Conservation (phyloP, 2,113 vertebrate species). For the Oreotrochilus melanogaster region DNA sequence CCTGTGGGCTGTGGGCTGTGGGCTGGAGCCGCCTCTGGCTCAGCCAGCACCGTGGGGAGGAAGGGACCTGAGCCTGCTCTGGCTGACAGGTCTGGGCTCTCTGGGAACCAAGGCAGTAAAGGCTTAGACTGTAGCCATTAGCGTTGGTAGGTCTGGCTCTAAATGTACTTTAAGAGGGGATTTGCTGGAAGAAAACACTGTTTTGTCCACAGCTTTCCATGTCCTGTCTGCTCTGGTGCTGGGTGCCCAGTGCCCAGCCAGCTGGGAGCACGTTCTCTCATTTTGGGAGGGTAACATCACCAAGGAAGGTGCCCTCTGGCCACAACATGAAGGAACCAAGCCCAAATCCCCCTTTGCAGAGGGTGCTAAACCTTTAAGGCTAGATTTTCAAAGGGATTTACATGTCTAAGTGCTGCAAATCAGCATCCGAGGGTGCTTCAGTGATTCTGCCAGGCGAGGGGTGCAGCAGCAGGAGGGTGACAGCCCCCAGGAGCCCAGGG, state of each 20-base stretch:
- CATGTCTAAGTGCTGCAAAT: constrained; percentile 9
- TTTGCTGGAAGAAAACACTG: not conserved
- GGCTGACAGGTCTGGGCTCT: not conserved
- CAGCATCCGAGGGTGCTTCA: not conserved
- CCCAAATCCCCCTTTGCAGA: not conserved
- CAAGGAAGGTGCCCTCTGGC: not conserved
- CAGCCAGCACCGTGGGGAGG: not conserved
- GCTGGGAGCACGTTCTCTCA: not conserved
- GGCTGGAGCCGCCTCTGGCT: not conserved
- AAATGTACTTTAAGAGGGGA: constrained; percentile 11
- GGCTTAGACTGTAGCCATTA: constrained; percentile 16
- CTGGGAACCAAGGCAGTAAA: constrained; percentile 1
- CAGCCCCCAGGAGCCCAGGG: not conserved
- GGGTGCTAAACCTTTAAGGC: not conserved
- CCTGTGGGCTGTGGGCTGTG: rapidly evolving
- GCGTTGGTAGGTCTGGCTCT: not conserved
- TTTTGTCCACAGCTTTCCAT: not conserved
- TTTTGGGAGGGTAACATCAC: not conserved
- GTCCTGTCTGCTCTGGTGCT: not conserved
- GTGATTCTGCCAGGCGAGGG: not conserved
- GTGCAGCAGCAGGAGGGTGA: not conserved
- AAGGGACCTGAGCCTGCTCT: not conserved
- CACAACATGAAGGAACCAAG: not conserved
- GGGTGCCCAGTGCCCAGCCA: not conserved
- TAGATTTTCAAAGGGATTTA: not conserved